These are phyloP conservation scores for Pseudomyrmex gracilis DNA, from an alignment of 1,140 invertebrate genomes.

Conservation along the genomic window DNA sequence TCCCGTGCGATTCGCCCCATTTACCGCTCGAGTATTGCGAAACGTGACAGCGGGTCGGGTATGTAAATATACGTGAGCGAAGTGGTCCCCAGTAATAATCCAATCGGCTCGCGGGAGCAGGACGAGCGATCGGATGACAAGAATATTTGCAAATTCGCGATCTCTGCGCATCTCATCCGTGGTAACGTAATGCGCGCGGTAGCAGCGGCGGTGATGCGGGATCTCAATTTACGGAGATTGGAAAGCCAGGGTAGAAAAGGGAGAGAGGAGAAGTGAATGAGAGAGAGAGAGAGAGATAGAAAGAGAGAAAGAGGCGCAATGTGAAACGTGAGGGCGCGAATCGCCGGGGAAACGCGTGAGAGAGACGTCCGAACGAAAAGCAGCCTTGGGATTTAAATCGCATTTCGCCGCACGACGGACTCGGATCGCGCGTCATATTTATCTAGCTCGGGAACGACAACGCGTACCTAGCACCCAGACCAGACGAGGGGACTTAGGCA, in stretches of 20 bases:
- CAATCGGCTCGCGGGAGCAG: conserved; percentile 15
- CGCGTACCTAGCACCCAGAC: conserved; percentile 19
- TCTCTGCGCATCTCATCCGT: conserved; percentile 32
- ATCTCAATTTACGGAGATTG: conserved; percentile 72
- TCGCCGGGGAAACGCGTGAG: neutral
- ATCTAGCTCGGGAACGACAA: conserved; percentile 60
- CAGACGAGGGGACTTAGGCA: conserved; percentile 64
- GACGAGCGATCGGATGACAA: conserved; percentile 6
- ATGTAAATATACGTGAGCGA: conserved; percentile 38
- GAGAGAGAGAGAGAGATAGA: neutral
- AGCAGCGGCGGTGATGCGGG: neutral
- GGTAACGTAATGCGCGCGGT: conserved; percentile 31
- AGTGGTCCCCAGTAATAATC: conserved; percentile 27
- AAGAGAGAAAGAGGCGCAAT: neutral
- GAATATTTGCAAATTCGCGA: conserved; percentile 44
- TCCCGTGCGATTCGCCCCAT: neutral
- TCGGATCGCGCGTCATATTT: conserved; percentile 63
- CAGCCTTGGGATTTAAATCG: conserved; percentile 66
- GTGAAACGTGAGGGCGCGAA: neutral
- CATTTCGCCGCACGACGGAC: conserved; percentile 55
- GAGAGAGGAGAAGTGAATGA: too few relatives aligned
- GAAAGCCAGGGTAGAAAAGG: conserved; percentile 39
- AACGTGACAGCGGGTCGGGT: neutral
- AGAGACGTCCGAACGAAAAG: conserved; percentile 58
- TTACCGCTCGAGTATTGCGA: neutral